These are phyloP conservation scores for Whitmania pigra DNA, from an alignment of 1,140 invertebrate genomes.

Conservation along the genomic window DNA sequence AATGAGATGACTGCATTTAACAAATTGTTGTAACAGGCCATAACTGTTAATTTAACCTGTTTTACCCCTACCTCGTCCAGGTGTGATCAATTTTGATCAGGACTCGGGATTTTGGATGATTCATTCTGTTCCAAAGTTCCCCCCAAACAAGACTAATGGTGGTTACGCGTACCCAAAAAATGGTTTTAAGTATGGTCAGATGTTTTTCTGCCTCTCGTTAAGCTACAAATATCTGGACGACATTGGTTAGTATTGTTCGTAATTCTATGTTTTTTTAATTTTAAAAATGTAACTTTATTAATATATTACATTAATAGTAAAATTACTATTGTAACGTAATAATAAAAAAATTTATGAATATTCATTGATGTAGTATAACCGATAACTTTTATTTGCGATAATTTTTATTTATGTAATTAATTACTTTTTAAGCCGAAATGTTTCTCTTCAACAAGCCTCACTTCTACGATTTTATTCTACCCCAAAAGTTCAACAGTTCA, in stretches of 20 bases:
- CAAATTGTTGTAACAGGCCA: too few relatives aligned
- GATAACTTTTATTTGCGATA: too few relatives aligned
- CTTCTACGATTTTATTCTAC: not conserved
- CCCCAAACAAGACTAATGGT: not conserved
- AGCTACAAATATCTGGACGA: not conserved
- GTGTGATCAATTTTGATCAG: not conserved
- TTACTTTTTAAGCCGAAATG: not conserved
- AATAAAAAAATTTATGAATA: too few relatives aligned
- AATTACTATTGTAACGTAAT: too few relatives aligned
- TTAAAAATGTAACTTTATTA: too few relatives aligned
- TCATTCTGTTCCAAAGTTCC: not conserved
- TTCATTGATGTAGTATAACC: too few relatives aligned
- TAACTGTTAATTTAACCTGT: too few relatives aligned
- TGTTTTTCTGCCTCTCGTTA: not conserved
- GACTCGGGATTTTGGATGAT: slow-evolving; percentile 1
- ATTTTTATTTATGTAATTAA: too few relatives aligned
- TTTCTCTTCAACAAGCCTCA: not conserved
- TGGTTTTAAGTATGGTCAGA: not conserved
- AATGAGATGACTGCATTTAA: too few relatives aligned
- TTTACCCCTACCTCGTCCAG: not conserved
- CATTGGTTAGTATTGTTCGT: not conserved
- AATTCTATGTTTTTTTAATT: not conserved
- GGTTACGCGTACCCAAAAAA: not conserved
- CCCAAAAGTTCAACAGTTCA: not conserved
- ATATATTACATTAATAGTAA: too few relatives aligned